These are phyloP conservation scores for Percopsis transmontana DNA, from an alignment of 2,113 vertebrate genomes.

Conservation along the genomic window DNA sequence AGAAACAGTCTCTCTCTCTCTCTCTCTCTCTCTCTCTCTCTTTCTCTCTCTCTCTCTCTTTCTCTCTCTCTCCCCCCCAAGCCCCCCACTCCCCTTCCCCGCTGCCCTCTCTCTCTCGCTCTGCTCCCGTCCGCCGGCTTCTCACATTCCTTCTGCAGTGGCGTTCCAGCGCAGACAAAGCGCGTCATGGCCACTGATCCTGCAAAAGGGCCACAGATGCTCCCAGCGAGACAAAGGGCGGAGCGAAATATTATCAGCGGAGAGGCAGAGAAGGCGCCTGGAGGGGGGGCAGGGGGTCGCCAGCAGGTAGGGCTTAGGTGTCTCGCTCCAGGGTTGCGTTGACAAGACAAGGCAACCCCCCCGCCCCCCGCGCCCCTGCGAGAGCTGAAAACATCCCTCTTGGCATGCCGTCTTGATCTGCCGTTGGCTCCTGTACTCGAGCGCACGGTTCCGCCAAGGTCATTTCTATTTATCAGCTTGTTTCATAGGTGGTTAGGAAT, in stretches of 20 bases:
- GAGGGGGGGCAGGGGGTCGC: neutral
- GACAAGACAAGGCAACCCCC: neutral
- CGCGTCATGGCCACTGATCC: constrained; percentile 43
- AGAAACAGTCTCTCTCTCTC: too few relatives aligned
- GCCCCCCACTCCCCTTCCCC: constrained; percentile 26
- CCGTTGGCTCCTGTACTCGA: too few relatives aligned
- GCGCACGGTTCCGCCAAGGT: too few relatives aligned
- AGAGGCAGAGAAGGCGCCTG: constrained; percentile 21
- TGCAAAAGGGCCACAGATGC: constrained; percentile 25
- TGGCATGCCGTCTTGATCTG: too few relatives aligned
- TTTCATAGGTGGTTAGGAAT: too few relatives aligned
- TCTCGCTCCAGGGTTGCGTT: neutral
- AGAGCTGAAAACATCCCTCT: too few relatives aligned
- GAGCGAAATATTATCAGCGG: constrained; percentile 35
- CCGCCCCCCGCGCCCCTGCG: too few relatives aligned
- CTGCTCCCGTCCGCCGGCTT: constrained; percentile 37
- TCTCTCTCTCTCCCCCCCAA: constrained; percentile 14
- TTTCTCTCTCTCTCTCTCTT: neutral
- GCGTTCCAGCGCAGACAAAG: constrained; percentile 51
- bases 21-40: neutral
- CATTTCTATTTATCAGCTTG: too few relatives aligned
- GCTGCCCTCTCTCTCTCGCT: constrained; percentile 16
- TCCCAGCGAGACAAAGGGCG: constrained; percentile 51
- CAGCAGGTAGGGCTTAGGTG: neutral
- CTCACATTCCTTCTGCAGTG: constrained; percentile 49